These are phyloP conservation scores for Lasioglossum leucozonium DNA, from an alignment of 2,888 invertebrate genomes.

Conservation along the genomic window DNA sequence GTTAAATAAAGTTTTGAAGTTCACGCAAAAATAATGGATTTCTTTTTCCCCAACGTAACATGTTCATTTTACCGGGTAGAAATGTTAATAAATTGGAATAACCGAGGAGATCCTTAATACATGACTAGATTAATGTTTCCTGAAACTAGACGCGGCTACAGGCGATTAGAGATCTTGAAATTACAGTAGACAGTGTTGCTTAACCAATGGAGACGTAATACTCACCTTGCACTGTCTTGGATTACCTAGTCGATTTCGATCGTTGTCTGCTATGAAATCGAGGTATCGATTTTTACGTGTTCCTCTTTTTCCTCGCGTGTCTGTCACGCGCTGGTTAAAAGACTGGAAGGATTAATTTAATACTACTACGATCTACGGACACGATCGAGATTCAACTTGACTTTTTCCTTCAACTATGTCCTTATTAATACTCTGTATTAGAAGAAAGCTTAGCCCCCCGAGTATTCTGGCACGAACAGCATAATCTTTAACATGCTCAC, in stretches of 20 bases:
- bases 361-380: background rate
- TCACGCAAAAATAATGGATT: too few relatives aligned
- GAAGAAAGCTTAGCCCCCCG: background rate
- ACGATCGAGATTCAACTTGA: constrained; percentile 18
- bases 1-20: too few relatives aligned
- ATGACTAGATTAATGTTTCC: constrained; percentile 51
- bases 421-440: background rate
- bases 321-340: constrained; percentile 36
- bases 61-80: constrained; percentile 1
- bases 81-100: constrained; percentile 40
- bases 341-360: constrained; percentile 45
- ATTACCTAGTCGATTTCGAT: constrained; percentile 68
- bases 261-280: constrained; percentile 56
- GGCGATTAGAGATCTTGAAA: constrained; percentile 71
- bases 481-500: too few relatives aligned
- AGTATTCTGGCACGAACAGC: too few relatives aligned
- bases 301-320: constrained; percentile 19
- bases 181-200: constrained; percentile 71
- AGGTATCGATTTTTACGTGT: constrained; percentile 52
- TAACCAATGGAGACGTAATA: constrained; percentile 70
- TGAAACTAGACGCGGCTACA: constrained; percentile 34
- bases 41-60: too few relatives aligned
- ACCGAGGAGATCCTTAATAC: constrained; percentile 47
- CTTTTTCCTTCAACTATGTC: background rate
- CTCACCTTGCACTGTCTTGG: constrained; percentile 67